A percentile compares a stretch with the other conserved stretches of the same genome.
These are phyloP conservation scores for Triops longicaudatus DNA, from an alignment of 1,140 invertebrate genomes.

Conservation along the genomic window DNA sequence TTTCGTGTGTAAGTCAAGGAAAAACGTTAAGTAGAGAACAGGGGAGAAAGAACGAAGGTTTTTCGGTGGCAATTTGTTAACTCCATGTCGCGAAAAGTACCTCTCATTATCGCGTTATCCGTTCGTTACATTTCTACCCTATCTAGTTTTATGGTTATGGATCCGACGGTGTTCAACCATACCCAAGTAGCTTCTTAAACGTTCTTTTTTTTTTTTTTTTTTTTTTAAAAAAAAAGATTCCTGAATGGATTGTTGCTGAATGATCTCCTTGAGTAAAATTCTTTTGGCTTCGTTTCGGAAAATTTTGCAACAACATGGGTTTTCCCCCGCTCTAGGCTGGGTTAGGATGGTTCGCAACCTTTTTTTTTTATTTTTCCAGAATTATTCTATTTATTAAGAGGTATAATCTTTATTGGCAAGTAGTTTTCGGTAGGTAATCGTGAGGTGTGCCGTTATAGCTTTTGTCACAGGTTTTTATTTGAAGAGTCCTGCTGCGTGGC, in stretches of 20 bases:
- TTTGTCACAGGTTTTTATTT: constrained; percentile 4
- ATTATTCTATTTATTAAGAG: background rate
- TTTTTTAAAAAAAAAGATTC: too few species aligned
- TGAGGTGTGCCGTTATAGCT: constrained; percentile 5
- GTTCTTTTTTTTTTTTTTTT: background rate
- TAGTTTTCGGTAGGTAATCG: background rate
- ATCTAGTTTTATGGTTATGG: background rate
- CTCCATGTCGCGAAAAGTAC: constrained; percentile 1
- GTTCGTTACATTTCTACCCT: background rate
- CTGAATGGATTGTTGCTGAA: too few species aligned
- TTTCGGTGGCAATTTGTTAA: background rate
- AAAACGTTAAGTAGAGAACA: background rate
- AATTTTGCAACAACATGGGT: too few species aligned
- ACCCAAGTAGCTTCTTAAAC: background rate
- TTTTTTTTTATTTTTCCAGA: too few species aligned
- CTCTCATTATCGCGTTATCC: background rate
- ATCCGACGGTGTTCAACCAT: background rate
- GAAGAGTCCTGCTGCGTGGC: constrained; percentile 5
- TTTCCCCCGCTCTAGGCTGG: too few species aligned
- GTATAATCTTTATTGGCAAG: background rate
- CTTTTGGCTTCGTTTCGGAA: too few species aligned
- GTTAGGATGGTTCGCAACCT: too few species aligned
- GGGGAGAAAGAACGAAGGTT: background rate
- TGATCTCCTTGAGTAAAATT: too few species aligned
- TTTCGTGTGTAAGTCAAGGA: background rate